Evolutionary conservation across 1,140 invertebrate species (phyloP), one percentile per base, ranked within the genome.

Genomic region (Sminthurides bifidus): DNA sequence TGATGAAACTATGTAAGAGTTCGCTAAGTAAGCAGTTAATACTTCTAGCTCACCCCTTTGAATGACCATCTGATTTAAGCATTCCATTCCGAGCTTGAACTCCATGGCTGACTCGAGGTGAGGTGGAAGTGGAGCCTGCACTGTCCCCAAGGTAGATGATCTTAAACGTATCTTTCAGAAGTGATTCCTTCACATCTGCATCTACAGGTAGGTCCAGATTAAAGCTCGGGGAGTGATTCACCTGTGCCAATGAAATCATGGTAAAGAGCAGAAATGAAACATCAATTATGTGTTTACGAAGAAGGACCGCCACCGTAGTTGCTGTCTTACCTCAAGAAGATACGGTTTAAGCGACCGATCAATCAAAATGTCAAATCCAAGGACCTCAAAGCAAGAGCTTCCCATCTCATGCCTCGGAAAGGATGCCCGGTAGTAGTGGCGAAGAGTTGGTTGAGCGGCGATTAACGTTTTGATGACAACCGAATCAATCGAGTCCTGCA

Each of bases 401-500:
- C 83, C 81, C 61, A 80, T 79, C 60, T 85, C 82, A 65, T 89
- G 84, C 30, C 80, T 82, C 1, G 87, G 84, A 73, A 92, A 92
- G 67, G 84, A 88, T n/a, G 86, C 82, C 65, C 83, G 76, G 70
- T 92, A 92, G 68, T 82, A 89, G 69, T 91, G 87, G 3, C 38
- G 24, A 2, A 93, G 73, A 38, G 85, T 80, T 1, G 86, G 83
- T 74, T 83, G 82, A 12, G 86, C 86, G 24, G 86, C 82, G 40
- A 92, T 76, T 29, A 92, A 74, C 0, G 88, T 92, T 75, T 93
- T 93, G 21, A 92, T 82, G 27, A 92, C 85, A 14, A 89, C 81
- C 66, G 90, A 86, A 69, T 93, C 89, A 63, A 92, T 87, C 58
- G 79, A 77, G 15, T 72, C 70, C 85, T 87, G 86, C 58, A 92